Evolutionary conservation across 2,888 invertebrate species (phyloP).

Genomic region (Drosophila prolongata): DNA sequence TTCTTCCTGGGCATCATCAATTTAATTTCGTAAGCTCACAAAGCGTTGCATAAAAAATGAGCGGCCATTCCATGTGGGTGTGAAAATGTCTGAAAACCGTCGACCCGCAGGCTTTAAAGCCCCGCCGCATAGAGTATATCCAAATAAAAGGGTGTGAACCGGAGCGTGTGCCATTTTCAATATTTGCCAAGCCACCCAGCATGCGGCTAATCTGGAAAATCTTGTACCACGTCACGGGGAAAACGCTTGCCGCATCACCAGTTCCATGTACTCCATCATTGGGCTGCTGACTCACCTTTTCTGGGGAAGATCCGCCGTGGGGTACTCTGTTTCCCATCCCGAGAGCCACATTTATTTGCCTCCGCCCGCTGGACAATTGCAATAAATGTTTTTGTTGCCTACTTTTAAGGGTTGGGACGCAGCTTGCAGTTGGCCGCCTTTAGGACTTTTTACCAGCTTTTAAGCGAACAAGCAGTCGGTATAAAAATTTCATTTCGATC

Average conservation of each 20-base stretch:
- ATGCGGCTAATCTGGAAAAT: constrained; percentile 77
- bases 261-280: constrained; percentile 43
- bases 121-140: constrained; percentile 6
- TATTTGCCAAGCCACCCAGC: constrained; percentile 66
- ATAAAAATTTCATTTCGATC: constrained; percentile 73
- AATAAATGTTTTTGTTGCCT: constrained; percentile 68
- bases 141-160: constrained; percentile 69
- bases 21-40: constrained; percentile 74
- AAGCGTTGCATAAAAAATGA: constrained; percentile 77
- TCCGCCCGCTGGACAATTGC: constrained; percentile 53
- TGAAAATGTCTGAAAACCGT: constrained; percentile 30
- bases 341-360: constrained; percentile 24
- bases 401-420: constrained; percentile 70
- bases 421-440: constrained; percentile 58
- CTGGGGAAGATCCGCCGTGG: constrained; percentile 1
- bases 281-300: constrained; percentile 67
- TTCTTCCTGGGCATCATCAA: constrained; percentile 65
- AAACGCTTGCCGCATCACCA: constrained; percentile 71
- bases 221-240: constrained; percentile 68
- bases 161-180: constrained; percentile 69
- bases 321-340: constrained; percentile 6
- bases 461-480: constrained; percentile 42
- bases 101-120: constrained; percentile 47
- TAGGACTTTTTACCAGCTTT: constrained; percentile 58
- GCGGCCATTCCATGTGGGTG: constrained; percentile 51